Evolutionary conservation across 2,113 vertebrate species (phyloP), one percentile per base, ranked within the genome.

Genomic region (Mormyrus lacerda): DNA sequence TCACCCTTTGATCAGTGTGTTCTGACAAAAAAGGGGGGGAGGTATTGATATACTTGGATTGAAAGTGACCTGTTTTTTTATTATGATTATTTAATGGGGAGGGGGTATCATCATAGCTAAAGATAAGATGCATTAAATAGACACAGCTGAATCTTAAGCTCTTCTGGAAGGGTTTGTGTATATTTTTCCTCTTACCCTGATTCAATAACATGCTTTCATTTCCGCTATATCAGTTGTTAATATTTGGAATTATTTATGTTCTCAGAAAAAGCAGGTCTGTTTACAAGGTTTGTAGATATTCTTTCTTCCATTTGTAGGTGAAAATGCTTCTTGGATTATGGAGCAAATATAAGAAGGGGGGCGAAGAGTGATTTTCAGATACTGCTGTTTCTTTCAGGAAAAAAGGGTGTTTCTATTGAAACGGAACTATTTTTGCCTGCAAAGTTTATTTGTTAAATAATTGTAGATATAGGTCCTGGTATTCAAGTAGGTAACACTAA

Each of bases 261-360:
- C 97, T 97, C 96, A 97, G 96, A 97, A 84, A 97, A 98, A 97
- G 97, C 97, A 98, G 97, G 98, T 99, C 98, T 99, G 98, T 99
- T 99, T 99, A 99, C 98, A 99, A 99, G 98, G 98, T 98, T 99
- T 99, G 98, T 99, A 99, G 98, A 99, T 99, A 99, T 97, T 99
- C 97, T 96, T 96, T 97, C 98, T 97, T 97, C 97, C 97, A 96
- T 98, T 98, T 95, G 97, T 97, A 97, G 97, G 97, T 97, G 96
- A 97, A 97, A 98, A 95, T 97, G 97, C 97, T 99, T 99, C 97
- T 97, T 98, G 98, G 97, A 95, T 96, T 96, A 95, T 96, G 96
- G 97, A 96, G 97, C 96, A 97, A 95, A 98, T 95, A 95, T 95
- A 92, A 53, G 83, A 50, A 85, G 47, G 93, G 92, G 92, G 93